These are phyloP conservation scores for human DNA, from an alignment of 2,113 vertebrate species.

Conservation along the genomic window GRCh38 chr2:117915001-117915500, in stretches of 20 bases:
- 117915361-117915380: not conserved
- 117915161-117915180: not conserved
- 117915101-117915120: not conserved
- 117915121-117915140: not conserved
- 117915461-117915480: not conserved
- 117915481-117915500: not conserved
- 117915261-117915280: not conserved
- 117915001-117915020: not conserved
- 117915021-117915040: not conserved
- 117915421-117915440: not conserved
- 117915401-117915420: not conserved
- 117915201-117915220: not conserved
- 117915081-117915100: not conserved
- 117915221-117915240: not conserved
- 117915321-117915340: accelerated
- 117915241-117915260: not conserved
- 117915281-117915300: not conserved
- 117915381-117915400: not conserved
- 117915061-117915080: not conserved
- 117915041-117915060: not conserved
- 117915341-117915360: accelerated
- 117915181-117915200: not conserved
- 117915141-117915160: accelerated
- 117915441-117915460: not conserved
- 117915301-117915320: too few species aligned